These are phyloP conservation scores for Cynopterus sphinx DNA, from an alignment of 2,797 vertebrate species.

Conservation along the genomic window DNA sequence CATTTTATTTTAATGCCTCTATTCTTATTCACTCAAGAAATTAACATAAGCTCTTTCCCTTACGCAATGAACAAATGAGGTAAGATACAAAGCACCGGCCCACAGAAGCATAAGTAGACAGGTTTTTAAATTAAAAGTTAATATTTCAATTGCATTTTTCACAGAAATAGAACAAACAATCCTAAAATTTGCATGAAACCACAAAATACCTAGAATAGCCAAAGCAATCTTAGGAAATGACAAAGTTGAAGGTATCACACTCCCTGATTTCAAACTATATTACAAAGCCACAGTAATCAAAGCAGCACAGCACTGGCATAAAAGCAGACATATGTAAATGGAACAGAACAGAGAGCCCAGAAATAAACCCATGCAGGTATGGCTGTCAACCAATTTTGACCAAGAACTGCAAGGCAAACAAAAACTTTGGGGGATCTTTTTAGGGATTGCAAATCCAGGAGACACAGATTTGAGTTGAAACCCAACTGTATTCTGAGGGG, in stretches of 20 bases:
- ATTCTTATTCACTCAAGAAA: not conserved
- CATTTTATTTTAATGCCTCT: not conserved
- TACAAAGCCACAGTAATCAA: not conserved
- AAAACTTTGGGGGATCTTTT: not conserved
- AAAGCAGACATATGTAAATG: not conserved
- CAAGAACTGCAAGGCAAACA: not conserved
- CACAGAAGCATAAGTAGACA: not conserved
- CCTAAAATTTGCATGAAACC: not conserved
- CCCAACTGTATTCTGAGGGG: not conserved
- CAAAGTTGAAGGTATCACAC: not conserved
- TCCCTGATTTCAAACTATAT: not conserved
- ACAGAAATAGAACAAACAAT: not conserved
- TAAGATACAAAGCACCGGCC: not conserved
- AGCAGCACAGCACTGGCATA: not conserved
- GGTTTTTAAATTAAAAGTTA: conserved; percentile 6
- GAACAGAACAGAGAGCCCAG: not conserved
- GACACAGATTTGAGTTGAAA: not conserved
- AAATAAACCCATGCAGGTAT: not conserved
- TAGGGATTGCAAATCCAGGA: not conserved
- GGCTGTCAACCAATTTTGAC: not conserved
- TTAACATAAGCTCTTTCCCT: not conserved
- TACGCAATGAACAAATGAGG: not conserved
- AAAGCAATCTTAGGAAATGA: not conserved
- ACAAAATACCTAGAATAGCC: not conserved
- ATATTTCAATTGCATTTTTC: not conserved